Conservation (phyloP, 1,140 invertebrate species). For the Saccostrea glomerata region DNA sequence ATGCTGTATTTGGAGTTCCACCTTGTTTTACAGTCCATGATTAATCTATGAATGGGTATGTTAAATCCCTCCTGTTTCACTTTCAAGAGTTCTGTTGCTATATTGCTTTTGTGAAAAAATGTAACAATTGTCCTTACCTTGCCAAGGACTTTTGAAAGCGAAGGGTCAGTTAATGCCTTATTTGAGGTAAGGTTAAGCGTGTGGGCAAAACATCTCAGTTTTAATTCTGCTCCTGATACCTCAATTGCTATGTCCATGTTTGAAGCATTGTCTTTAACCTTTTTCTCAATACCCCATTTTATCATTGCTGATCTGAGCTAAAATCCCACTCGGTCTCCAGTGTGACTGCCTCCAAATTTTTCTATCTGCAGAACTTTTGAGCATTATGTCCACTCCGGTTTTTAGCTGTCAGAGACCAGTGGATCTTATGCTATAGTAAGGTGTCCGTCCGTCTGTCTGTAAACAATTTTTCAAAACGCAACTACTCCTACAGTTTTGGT, state of each 20-base stretch:
- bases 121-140: neutral
- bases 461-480: no score
- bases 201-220: neutral
- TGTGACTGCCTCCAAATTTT: neutral
- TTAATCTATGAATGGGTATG: neutral
- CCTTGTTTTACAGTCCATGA: neutral
- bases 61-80: neutral
- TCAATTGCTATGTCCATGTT: neutral
- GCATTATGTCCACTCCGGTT: neutral
- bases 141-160: neutral
- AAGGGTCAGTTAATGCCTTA: neutral
- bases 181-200: conserved; percentile 19
- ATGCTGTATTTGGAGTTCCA: neutral
- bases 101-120: neutral
- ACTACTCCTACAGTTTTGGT: no score
- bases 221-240: neutral
- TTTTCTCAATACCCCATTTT: conserved; percentile 3
- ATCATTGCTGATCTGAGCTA: neutral
- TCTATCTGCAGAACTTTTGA: conserved; percentile 5
- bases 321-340: neutral
- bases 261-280: conserved; percentile 5
- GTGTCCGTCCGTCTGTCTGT: no score
- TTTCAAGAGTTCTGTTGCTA: neutral
- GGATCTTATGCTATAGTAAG: no score
- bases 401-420: neutral